Evolutionary conservation across 1,140 invertebrate genomes (phyloP).

Genomic region (Zophobas morio): DNA sequence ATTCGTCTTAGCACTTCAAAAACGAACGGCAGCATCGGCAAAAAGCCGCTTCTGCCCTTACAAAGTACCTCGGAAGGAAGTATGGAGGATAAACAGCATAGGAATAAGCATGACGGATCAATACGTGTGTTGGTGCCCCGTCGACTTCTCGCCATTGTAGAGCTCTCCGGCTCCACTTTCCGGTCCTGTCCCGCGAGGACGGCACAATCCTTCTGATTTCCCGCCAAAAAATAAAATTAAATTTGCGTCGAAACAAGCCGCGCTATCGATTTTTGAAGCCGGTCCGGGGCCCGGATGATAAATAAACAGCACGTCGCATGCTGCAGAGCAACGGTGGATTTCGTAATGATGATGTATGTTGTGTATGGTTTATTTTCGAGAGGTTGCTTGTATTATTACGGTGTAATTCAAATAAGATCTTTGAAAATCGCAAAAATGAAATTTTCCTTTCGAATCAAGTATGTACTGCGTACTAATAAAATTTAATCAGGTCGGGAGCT

Average conservation of each 20-base stretch:
- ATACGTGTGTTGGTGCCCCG: slow-evolving; percentile 41
- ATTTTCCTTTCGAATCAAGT: too few relatives aligned
- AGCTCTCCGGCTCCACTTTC: slow-evolving; percentile 7
- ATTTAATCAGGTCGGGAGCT: too few relatives aligned
- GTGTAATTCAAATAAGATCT: too few relatives aligned
- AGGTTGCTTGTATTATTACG: too few relatives aligned
- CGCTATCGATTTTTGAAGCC: background rate
- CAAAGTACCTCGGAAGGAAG: slow-evolving; percentile 50
- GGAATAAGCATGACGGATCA: slow-evolving; percentile 47
- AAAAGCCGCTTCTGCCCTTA: slow-evolving; percentile 47
- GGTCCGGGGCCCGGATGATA: too few relatives aligned
- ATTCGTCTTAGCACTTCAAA: slow-evolving; percentile 49
- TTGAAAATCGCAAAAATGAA: too few relatives aligned
- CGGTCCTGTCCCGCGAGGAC: slow-evolving; percentile 5
- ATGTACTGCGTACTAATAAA: too few relatives aligned
- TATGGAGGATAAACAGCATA: slow-evolving; percentile 47
- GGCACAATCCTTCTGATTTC: background rate
- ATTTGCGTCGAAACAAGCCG: background rate
- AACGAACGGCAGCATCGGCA: slow-evolving; percentile 44
- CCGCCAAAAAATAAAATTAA: background rate
- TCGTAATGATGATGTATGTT: too few relatives aligned
- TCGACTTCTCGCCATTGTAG: slow-evolving; percentile 1
- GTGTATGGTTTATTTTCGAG: too few relatives aligned
- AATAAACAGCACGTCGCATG: too few relatives aligned
- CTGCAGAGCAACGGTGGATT: too few relatives aligned